phyloP scores from a whole-genome alignment of 2,113 vertebrate species.

The Dicerorhinus sumatrensis region DNA sequence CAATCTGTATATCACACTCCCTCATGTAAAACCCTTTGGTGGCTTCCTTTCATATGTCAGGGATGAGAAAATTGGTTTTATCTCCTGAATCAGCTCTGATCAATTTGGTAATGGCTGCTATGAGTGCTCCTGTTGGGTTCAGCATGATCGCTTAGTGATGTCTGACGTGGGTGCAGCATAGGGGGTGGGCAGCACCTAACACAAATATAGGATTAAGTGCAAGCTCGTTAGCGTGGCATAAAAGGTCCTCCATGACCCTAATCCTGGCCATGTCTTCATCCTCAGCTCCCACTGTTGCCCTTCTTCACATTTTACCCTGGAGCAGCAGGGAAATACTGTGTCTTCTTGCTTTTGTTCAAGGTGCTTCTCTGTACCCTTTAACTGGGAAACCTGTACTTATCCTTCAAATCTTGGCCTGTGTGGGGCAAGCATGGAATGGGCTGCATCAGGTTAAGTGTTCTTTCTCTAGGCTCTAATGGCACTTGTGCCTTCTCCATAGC shows the following conservation, averaged over 20 bases:
- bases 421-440: rapidly evolving
- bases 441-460: neutral
- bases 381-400: neutral
- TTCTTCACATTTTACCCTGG: neutral
- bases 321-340: neutral
- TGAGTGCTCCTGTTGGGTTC: rapidly evolving
- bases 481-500: neutral
- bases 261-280: neutral
- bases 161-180: neutral
- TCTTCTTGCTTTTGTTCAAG: neutral
- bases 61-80: neutral
- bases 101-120: neutral
- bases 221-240: neutral
- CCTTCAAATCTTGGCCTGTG: neutral
- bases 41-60: neutral
- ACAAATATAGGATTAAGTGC: neutral
- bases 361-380: neutral
- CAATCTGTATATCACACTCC: neutral
- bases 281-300: neutral
- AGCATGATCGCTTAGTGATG: neutral
- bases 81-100: neutral
- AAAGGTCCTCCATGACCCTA: neutral
- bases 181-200: rapidly evolving
- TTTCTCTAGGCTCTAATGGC: neutral
- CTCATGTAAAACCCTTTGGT: neutral